These are phyloP conservation scores for Drosophila tristis DNA, from an alignment of 1,140 invertebrate genomes.

Conservation along the genomic window DNA sequence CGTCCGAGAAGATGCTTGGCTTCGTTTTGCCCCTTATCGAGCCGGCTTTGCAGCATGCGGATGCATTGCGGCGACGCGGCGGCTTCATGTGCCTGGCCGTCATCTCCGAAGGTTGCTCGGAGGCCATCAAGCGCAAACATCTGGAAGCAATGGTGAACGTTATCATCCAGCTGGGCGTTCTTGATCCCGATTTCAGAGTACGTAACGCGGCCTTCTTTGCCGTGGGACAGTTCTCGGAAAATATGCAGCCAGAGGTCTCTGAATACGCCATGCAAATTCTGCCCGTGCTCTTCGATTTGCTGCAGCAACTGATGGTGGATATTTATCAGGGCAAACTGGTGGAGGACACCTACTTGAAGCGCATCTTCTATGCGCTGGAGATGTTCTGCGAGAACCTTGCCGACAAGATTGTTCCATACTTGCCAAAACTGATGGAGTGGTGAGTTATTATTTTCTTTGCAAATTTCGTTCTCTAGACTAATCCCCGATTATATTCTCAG, in stretches of 20 bases:
- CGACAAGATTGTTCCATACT: conserved; percentile 89
- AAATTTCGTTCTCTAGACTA: background rate
- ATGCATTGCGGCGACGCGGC: conserved; percentile 88
- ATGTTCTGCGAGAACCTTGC: conserved; percentile 92
- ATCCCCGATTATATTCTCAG: conserved; percentile 12
- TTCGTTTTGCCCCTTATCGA: conserved; percentile 88
- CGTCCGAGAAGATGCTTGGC: conserved; percentile 91
- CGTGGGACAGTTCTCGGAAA: conserved; percentile 92
- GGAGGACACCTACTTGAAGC: conserved; percentile 87
- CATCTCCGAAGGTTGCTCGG: conserved; percentile 92
- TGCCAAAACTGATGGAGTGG: conserved; percentile 89
- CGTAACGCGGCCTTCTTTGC: conserved; percentile 92
- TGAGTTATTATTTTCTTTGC: conserved; percentile 16
- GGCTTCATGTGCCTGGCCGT: conserved; percentile 91
- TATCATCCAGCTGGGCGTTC: conserved; percentile 88
- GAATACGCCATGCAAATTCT: conserved; percentile 89
- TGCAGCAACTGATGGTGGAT: conserved; percentile 86
- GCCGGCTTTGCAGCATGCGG: conserved; percentile 86
- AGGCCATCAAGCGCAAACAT: conserved; percentile 90
- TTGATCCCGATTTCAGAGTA: conserved; percentile 86
- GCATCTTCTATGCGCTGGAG: conserved; percentile 93
- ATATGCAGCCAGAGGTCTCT: conserved; percentile 91
- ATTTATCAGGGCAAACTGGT: conserved; percentile 85
- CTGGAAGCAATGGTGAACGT: conserved; percentile 89
- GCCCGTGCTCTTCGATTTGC: conserved; percentile 90